A percentile compares a stretch with the other conserved stretches of the same genome.
These are phyloP conservation scores for Lipotes vexillifer DNA, from an alignment of 2,113 vertebrate genomes.

Conservation along the genomic window DNA sequence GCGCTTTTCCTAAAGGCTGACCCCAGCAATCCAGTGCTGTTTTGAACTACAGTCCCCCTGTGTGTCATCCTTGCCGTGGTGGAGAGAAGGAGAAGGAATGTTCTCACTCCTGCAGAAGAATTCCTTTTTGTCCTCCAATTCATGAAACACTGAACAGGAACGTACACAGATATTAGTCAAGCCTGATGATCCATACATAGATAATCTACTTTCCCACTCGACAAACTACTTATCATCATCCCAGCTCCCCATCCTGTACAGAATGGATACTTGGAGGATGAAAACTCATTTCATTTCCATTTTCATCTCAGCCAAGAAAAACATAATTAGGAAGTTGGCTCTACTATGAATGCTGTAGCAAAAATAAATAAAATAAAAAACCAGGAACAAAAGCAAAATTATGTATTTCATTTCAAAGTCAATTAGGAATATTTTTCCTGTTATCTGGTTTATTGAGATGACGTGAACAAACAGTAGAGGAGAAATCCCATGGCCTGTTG, in stretches of 20 bases:
- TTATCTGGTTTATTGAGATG: background rate
- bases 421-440: background rate
- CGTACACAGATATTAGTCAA: background rate
- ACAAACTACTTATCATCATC: background rate
- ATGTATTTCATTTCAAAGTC: background rate
- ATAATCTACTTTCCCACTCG: background rate
- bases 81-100: background rate
- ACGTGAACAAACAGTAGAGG: background rate
- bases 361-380: background rate
- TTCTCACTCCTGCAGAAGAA: background rate
- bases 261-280: background rate
- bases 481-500: background rate
- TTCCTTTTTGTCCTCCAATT: background rate
- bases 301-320: background rate
- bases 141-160: background rate
- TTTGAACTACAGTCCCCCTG: background rate
- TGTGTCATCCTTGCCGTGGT: background rate
- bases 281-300: slow-evolving; percentile 14
- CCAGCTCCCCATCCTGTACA: background rate
- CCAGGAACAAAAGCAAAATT: background rate
- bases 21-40: background rate
- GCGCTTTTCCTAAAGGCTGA: background rate
- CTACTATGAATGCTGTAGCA: background rate
- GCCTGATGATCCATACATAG: background rate
- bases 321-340: background rate